phyloP scores from a whole-genome alignment of 2,113 vertebrate genomes.

The Hippocampus guttulatus region DNA sequence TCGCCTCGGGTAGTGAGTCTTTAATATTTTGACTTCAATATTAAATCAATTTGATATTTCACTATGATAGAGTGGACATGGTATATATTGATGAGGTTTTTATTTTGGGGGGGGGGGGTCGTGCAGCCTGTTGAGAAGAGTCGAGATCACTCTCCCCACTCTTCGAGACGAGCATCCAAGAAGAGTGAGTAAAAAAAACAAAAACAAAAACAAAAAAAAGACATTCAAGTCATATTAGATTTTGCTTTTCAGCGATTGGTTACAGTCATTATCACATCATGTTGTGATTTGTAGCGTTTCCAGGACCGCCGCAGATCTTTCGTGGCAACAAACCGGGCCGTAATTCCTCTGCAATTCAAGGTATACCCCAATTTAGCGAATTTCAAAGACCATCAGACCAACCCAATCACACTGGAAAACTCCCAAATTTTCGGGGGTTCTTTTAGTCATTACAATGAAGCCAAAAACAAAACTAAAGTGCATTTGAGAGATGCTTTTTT shows the following conservation, averaged over 20 bases:
- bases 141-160: constrained; percentile 56
- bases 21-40: not conserved
- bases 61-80: no score
- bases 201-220: not conserved
- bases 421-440: not conserved
- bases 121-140: constrained; percentile 26
- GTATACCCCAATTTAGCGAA: constrained; percentile 9
- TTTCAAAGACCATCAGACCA: not conserved
- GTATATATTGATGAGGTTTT: not conserved
- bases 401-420: not conserved
- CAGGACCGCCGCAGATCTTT: constrained; percentile 38
- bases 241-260: not conserved
- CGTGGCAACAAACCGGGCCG: constrained; percentile 46
- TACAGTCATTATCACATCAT: not conserved
- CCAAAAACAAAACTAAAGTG: not conserved
- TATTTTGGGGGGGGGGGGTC: not conserved
- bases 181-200: constrained; percentile 41
- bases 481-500: not conserved
- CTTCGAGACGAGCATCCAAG: constrained; percentile 15
- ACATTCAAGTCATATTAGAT: not conserved
- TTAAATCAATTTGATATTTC: not conserved
- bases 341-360: constrained; percentile 37
- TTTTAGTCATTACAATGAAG: not conserved
- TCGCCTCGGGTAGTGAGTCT: constrained; percentile 49
- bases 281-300: constrained; percentile 20